phyloP scores from a whole-genome alignment of 2,797 vertebrate genomes.

The Geotrypetes seraphini region DNA sequence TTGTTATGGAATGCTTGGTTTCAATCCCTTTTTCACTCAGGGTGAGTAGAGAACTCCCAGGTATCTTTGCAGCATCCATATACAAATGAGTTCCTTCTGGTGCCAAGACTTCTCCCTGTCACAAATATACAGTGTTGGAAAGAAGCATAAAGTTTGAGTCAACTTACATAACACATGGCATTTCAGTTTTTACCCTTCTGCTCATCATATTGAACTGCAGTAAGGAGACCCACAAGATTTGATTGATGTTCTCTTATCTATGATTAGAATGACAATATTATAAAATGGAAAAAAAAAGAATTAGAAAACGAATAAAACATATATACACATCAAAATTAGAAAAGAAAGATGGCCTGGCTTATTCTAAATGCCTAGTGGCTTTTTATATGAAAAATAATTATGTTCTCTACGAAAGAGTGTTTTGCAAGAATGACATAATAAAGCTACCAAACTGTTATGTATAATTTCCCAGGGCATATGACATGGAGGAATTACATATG shows the following conservation, averaged over 20 bases:
- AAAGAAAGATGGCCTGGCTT: neutral
- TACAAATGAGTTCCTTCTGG: too few species aligned
- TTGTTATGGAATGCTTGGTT: too few species aligned
- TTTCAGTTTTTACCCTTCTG: neutral
- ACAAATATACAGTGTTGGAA: neutral
- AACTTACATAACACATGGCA: neutral
- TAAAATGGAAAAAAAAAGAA: neutral
- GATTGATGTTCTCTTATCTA: neutral
- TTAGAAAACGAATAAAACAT: neutral
- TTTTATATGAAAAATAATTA: conserved; percentile 19
- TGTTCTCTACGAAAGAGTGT: conserved; percentile 24
- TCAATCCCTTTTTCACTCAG: too few species aligned
- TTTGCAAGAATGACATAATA: conserved; percentile 35
- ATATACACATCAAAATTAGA: conserved; percentile 1
- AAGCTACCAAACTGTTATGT: conserved; percentile 19
- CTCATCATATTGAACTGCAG: neutral
- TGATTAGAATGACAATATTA: neutral
- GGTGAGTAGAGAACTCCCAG: too few species aligned
- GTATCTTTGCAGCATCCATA: too few species aligned
- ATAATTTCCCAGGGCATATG: conserved; percentile 26
- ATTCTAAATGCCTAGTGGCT: conserved; percentile 11
- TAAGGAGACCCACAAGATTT: neutral
- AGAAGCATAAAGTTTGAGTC: neutral
- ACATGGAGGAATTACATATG: conserved; percentile 16
- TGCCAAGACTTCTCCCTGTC: too few species aligned